Base-by-base conservation (phyloP, 2,888 invertebrate genomes). In the Escarpia spicata region DNA sequence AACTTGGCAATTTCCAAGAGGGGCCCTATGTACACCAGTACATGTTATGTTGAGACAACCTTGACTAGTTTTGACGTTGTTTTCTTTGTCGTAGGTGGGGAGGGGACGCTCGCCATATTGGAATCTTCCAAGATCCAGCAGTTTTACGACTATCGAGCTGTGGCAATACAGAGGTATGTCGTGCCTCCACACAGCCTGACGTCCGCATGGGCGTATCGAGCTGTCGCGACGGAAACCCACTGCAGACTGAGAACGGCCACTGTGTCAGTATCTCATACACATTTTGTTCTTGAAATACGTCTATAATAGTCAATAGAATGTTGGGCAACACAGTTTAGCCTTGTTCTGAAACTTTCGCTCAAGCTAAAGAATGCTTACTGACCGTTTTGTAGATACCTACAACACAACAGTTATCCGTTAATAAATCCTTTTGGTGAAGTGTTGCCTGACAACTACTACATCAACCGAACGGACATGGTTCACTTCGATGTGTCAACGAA, bases 221-320 rank as follows among this genome's bases (percentile, higher is more conserved):
- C 75, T 26, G 19, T 26, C 75, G 19, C 75, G 75, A n/a, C 19
- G 75, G 2, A 75, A 6, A 75, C 75, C 26, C 19, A 75, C 75
- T 75, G 75, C 26, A 75, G 75, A 75, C 75, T 75, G 75, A 75
- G 75, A 75, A 75, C 15, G 75, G 75, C 75, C 75, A 75, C 75
- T 6, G 6, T 75, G 75, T 75, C 75, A 75, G 75, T 75, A 26
- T 75, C 19, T 75, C 26, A 75, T 26, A 26, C 75, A 26, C 6
- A 75, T 6, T 75, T 2, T 26, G 19, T 52, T 52, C 75, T 75
- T n/a, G 75, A 15, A 75, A 75, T 26, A 19, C 15, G 26, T 26
- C n/a, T 75, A 26, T 6, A 75, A 19, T 75, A 19, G 2, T 6
- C 19, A 75, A 26, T 6, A 75, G 1, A 75, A 75, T 75, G 19